A percentile compares a stretch with the other conserved stretches of the same genome.
These are phyloP conservation scores for Saturnia japonica DNA, from an alignment of 2,888 invertebrate species.

Conservation along the genomic window DNA sequence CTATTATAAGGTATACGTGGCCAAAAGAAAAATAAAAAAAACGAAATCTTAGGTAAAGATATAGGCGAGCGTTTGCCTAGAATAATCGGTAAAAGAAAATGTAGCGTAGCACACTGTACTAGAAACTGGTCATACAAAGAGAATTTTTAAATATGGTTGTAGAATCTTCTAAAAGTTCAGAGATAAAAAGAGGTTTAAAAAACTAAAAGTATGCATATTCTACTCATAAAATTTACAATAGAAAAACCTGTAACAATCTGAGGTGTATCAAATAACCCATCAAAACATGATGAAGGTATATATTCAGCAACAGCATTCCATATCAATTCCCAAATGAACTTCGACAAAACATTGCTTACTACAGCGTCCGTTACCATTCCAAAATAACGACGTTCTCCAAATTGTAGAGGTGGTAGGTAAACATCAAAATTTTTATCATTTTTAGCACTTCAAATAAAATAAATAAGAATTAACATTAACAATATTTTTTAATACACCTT, in stretches of 20 bases:
- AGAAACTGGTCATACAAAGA: no score
- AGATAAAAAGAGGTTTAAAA: no score
- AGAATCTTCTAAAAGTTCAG: no score
- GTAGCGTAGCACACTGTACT: no score
- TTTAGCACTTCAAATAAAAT: constrained; percentile 50
- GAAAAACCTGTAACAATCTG: constrained; percentile 54
- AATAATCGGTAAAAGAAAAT: not conserved
- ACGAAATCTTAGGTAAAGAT: no score
- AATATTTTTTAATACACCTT: not conserved
- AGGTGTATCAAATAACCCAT: constrained; percentile 59
- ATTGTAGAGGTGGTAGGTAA: constrained; percentile 54
- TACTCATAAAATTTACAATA: not conserved
- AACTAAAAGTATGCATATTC: not conserved
- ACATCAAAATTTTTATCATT: constrained; percentile 53
- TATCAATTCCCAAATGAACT: constrained; percentile 48
- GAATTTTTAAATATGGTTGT: no score
- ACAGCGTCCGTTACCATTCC: constrained; percentile 49
- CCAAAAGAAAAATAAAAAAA: no score
- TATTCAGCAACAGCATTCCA: constrained; percentile 49
- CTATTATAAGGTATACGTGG: no score
- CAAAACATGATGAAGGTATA: constrained; percentile 58
- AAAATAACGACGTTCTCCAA: constrained; percentile 63
- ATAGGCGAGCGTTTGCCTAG: no score
- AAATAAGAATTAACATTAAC: not conserved
- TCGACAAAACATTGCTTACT: constrained; percentile 29